Evolutionary conservation across 2,888 invertebrate species (phyloP).

Genomic region (Cabera pusaria): DNA sequence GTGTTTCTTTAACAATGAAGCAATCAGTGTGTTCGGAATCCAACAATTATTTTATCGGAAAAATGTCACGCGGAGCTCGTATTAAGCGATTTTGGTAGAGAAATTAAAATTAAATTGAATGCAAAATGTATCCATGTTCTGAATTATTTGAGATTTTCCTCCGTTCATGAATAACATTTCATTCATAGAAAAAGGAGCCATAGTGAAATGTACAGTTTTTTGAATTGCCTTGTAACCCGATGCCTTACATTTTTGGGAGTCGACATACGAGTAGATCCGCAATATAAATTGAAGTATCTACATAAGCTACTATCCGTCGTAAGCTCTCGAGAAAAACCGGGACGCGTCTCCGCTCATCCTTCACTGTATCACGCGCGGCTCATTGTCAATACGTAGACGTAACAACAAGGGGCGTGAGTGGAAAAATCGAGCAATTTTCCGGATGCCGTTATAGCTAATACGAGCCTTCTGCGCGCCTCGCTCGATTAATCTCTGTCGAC

Average conservation of each 20-base stretch:
- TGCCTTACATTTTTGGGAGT: conserved; percentile 22
- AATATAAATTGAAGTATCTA: conserved; percentile 33
- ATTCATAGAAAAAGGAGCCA: no score
- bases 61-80: neutral
- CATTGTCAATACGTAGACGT: conserved; percentile 65
- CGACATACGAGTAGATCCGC: conserved; percentile 27
- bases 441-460: conserved; percentile 78
- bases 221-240: no score
- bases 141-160: no score
- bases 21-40: conserved; percentile 9
- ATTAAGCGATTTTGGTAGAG: conserved; percentile 1
- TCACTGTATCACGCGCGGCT: conserved; percentile 54
- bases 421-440: conserved; percentile 78
- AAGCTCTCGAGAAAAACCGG: conserved; percentile 32
- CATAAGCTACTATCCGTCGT: conserved; percentile 32
- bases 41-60: conserved; percentile 13
- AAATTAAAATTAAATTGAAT: neutral
- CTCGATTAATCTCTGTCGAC: conserved; percentile 77
- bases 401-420: conserved; percentile 65
- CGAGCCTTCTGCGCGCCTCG: conserved; percentile 64
- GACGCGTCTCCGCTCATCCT: conserved; percentile 31
- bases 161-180: no score
- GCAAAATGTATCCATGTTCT: no score
- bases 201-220: no score
- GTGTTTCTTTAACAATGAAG: conserved; percentile 12